phyloP scores from a whole-genome alignment of 1,140 invertebrate species.

The Megalopta genalis region DNA sequence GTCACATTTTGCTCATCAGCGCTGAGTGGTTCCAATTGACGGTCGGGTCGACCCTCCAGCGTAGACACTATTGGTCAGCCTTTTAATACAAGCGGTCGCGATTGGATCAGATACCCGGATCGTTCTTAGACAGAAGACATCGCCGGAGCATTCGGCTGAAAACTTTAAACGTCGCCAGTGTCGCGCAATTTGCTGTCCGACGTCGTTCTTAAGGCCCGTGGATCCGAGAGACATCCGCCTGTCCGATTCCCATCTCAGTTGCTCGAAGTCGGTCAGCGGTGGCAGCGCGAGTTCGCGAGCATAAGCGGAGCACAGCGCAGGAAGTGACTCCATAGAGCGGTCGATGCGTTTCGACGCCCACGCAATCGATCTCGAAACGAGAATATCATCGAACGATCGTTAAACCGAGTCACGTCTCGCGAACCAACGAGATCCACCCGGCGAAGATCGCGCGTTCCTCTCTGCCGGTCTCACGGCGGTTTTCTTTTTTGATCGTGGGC shows the following conservation, averaged over 20 bases:
- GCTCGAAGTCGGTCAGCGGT: constrained; percentile 39
- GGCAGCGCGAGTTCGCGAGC: not conserved
- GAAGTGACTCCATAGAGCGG: not conserved
- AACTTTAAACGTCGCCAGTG: constrained; percentile 49
- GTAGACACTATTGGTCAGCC: constrained; percentile 69
- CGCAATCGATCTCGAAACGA: not conserved
- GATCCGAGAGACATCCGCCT: constrained; percentile 6
- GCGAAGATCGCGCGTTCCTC: too few relatives aligned
- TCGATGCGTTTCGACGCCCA: not conserved
- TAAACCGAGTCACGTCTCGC: not conserved
- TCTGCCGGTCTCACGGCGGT: not conserved
- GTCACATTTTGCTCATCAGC: constrained; percentile 63
- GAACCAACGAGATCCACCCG: too few relatives aligned
- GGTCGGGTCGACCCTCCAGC: constrained; percentile 60
- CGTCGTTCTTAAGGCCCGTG: constrained; percentile 18
- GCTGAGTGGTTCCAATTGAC: constrained; percentile 74
- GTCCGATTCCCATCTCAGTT: constrained; percentile 24
- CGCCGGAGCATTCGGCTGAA: constrained; percentile 50
- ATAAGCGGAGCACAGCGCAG: not conserved
- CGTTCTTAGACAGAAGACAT: constrained; percentile 49
- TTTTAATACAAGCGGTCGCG: constrained; percentile 67
- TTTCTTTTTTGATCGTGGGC: constrained; percentile 2
- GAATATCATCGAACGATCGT: not conserved
- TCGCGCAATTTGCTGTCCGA: constrained; percentile 45
- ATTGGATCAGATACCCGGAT: constrained; percentile 60